A percentile compares a stretch with the other conserved stretches of the same genome.
These are phyloP conservation scores for Drosophila paulistorum DNA, from an alignment of 1,140 invertebrate species.

Conservation along the genomic window DNA sequence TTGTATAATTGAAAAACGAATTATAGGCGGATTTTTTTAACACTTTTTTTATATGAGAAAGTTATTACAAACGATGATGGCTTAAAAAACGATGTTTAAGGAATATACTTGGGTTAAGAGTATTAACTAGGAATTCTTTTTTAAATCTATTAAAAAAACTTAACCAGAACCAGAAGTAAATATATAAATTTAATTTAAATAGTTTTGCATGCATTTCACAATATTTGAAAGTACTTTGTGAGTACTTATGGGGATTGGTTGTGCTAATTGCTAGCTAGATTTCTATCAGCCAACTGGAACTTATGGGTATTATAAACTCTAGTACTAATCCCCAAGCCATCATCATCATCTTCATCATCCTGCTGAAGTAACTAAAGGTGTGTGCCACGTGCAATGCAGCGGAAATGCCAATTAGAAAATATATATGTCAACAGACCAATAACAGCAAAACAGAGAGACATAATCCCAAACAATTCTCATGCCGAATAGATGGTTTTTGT, in stretches of 20 bases:
- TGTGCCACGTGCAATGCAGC: slow-evolving; percentile 34
- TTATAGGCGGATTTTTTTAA: too few relatives aligned
- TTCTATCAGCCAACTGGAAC: not conserved
- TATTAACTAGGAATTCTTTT: too few relatives aligned
- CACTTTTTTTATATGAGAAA: too few relatives aligned
- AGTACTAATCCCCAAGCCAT: not conserved
- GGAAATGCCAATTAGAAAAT: slow-evolving; percentile 77
- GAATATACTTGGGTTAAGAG: too few relatives aligned
- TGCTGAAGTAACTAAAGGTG: slow-evolving; percentile 16
- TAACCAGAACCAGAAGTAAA: too few relatives aligned
- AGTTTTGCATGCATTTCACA: not conserved
- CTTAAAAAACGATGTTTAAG: too few relatives aligned
- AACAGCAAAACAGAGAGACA: slow-evolving; percentile 30
- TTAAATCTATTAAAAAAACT: too few relatives aligned
- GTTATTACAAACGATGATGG: too few relatives aligned
- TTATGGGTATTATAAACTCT: slow-evolving; percentile 4
- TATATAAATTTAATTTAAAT: not conserved
- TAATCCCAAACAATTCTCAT: slow-evolving; percentile 21
- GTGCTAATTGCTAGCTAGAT: not conserved
- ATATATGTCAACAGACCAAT: slow-evolving; percentile 74
- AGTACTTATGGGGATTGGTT: not conserved
- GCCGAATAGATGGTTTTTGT: not conserved
- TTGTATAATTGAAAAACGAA: too few relatives aligned
- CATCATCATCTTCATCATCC: not conserved
- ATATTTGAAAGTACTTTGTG: not conserved